Evolutionary conservation across 2,797 vertebrate genomes (phyloP).

Genomic region (Astyanax mexicanus): DNA sequence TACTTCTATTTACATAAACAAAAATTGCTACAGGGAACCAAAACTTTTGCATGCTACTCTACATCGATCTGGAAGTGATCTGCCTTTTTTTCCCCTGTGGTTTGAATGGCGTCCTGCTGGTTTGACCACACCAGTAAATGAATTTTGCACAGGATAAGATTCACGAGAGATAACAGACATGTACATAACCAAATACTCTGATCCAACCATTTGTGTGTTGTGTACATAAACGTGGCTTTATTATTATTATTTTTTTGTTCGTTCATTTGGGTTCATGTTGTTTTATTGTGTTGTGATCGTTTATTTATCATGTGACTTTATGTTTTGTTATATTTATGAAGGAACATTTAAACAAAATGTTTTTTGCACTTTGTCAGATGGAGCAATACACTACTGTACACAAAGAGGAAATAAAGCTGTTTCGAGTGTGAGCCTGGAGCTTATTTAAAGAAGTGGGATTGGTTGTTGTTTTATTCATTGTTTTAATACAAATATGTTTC

Average conservation of each 20-base stretch:
- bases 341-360: slow-evolving; percentile 71
- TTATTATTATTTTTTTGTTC: too few species aligned
- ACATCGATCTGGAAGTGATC: slow-evolving; percentile 57
- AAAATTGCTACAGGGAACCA: too few species aligned
- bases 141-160: slow-evolving; percentile 53
- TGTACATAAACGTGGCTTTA: slow-evolving; percentile 66
- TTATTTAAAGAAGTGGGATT: slow-evolving; percentile 29
- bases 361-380: slow-evolving; percentile 83
- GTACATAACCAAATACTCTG: slow-evolving; percentile 71
- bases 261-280: slow-evolving; percentile 48
- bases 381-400: slow-evolving; percentile 80
- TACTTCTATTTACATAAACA: too few species aligned
- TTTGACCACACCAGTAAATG: slow-evolving; percentile 28
- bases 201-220: slow-evolving; percentile 69
- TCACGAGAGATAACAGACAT: slow-evolving; percentile 63
- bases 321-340: slow-evolving; percentile 81
- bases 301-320: slow-evolving; percentile 82
- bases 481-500: too few species aligned
- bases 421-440: slow-evolving; percentile 67
- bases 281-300: slow-evolving; percentile 69
- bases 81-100: slow-evolving; percentile 47
- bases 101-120: slow-evolving; percentile 32
- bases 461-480: too few species aligned
- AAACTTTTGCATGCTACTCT: too few species aligned
- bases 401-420: slow-evolving; percentile 76